Conservation (phyloP, 1,140 invertebrate genomes). For the Drosophila gunungcola region DNA sequence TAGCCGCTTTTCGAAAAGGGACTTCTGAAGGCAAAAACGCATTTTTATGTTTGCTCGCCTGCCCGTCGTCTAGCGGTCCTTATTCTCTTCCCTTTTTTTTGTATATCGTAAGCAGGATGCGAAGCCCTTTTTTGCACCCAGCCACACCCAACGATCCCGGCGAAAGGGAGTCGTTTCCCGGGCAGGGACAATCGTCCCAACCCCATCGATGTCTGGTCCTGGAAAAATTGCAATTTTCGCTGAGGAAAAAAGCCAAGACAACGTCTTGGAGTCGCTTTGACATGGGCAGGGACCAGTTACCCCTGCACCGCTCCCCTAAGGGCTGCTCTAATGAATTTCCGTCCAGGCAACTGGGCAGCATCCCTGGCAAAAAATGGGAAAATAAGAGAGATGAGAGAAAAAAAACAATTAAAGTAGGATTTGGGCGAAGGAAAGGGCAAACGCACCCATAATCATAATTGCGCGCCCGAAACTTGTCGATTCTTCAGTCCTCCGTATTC, state of each 20-base stretch:
- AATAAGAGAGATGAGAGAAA: constrained; percentile 38
- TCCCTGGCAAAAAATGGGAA: constrained; percentile 30
- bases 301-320: constrained; percentile 4
- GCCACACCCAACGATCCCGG: constrained; percentile 6
- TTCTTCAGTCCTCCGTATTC: constrained; percentile 17
- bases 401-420: constrained; percentile 75
- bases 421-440: constrained; percentile 17
- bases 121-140: constrained; percentile 67
- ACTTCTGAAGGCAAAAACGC: constrained; percentile 76
- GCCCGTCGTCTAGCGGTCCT: constrained; percentile 68
- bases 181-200: constrained; percentile 68
- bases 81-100: constrained; percentile 37
- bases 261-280: constrained; percentile 78
- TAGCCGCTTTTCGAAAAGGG: constrained; percentile 47
- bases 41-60: constrained; percentile 80
- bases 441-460: constrained; percentile 81
- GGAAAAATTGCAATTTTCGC: constrained; percentile 80
- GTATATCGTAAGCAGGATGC: constrained; percentile 61
- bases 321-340: constrained; percentile 82
- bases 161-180: constrained; percentile 19
- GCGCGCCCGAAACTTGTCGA: constrained; percentile 69
- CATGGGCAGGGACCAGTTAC: constrained; percentile 55
- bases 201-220: constrained; percentile 37
- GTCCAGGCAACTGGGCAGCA: constrained; percentile 72
- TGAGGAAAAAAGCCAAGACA: constrained; percentile 71